A percentile compares a stretch with the other conserved stretches of the same genome.
phyloP scores from a whole-genome alignment of 2,888 invertebrate species.

The Thereva nobilitata region DNA sequence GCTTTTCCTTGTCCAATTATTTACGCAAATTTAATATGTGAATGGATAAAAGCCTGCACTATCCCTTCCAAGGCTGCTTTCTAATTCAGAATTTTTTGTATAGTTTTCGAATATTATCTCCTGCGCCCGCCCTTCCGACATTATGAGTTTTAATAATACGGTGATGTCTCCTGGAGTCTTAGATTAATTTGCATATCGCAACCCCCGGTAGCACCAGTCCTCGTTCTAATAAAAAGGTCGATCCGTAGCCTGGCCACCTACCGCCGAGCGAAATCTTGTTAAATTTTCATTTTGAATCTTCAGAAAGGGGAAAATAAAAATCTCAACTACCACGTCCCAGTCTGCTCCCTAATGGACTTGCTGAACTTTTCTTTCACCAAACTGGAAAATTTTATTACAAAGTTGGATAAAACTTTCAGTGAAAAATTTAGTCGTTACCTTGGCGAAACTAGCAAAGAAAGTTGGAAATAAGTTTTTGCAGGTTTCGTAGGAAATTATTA shows the following conservation, averaged over 20 bases:
- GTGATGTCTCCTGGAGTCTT: too few relatives aligned
- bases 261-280: slow-evolving; percentile 9
- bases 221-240: background rate
- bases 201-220: background rate
- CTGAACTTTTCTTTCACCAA: slow-evolving; percentile 28
- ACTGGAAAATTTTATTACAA: slow-evolving; percentile 32
- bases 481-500: slow-evolving; percentile 30
- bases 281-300: slow-evolving; percentile 9
- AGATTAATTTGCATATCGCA: too few relatives aligned
- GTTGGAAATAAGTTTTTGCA: slow-evolving; percentile 17
- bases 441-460: slow-evolving; percentile 18
- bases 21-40: slow-evolving; percentile 33
- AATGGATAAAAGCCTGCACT: slow-evolving; percentile 22
- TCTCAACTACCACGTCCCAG: background rate
- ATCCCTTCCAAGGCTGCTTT: slow-evolving; percentile 18
- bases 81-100: slow-evolving; percentile 1
- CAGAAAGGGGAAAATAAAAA: background rate
- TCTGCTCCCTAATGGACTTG: slow-evolving; percentile 23
- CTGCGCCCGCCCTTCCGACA: background rate
- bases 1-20: slow-evolving; percentile 34
- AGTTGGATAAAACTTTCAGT: slow-evolving; percentile 27
- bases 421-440: slow-evolving; percentile 27
- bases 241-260: slow-evolving; percentile 1
- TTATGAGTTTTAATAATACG: background rate
- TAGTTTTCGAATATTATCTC: background rate